phyloP scores from a whole-genome alignment of 2,888 invertebrate genomes.

The Erynnis tages region DNA sequence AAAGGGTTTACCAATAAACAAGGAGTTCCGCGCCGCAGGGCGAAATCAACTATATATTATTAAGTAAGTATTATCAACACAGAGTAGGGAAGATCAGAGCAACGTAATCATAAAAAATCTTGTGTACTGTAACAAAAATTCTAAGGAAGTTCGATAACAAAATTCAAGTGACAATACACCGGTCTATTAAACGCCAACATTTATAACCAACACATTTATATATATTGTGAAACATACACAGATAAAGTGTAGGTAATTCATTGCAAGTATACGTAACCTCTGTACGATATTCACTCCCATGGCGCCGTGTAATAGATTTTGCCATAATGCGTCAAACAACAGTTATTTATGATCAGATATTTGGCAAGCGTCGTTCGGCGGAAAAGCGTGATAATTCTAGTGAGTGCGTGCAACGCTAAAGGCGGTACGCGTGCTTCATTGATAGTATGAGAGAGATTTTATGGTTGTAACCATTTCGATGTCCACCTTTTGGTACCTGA shows the following conservation, averaged over 20 bases:
- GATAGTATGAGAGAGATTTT: constrained; percentile 15
- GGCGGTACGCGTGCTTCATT: constrained; percentile 44
- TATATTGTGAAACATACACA: not conserved
- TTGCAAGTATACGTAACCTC: constrained; percentile 8
- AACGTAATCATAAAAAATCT: not conserved
- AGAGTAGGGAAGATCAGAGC: constrained; percentile 1
- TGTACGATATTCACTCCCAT: constrained; percentile 17
- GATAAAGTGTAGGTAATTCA: not conserved
- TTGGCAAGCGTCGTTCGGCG: constrained; percentile 65
- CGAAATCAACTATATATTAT: constrained; percentile 21
- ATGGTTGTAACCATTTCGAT: no score
- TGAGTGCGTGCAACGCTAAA: constrained; percentile 33
- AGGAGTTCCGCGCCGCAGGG: constrained; percentile 18
- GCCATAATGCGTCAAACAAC: constrained; percentile 73
- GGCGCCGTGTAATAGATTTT: constrained; percentile 61
- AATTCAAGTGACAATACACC: no score
- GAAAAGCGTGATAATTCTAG: constrained; percentile 61
- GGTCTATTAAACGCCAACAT: no score
- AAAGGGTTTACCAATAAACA: constrained; percentile 28
- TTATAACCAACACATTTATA: not conserved
- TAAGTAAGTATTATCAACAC: constrained; percentile 8
- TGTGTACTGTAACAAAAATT: no score
- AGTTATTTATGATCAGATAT: constrained; percentile 69
- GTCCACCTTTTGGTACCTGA: no score
- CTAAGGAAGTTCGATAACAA: no score